phyloP scores from a whole-genome alignment of 2,113 vertebrate genomes.

The Porphyrio hochstetteri region DNA sequence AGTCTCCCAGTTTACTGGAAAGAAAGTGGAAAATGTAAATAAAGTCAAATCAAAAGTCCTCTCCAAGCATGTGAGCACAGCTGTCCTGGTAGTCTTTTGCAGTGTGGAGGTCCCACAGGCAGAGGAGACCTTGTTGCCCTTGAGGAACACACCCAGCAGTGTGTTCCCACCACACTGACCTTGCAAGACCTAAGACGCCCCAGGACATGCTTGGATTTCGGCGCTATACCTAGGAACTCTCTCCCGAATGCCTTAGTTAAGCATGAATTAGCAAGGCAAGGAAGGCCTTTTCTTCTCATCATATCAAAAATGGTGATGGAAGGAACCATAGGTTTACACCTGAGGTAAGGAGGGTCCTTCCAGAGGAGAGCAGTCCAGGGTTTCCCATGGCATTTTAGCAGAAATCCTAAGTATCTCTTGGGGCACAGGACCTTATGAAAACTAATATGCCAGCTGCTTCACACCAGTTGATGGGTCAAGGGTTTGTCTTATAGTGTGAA shows the following conservation, averaged over 20 bases:
- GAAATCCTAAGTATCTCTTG: background rate
- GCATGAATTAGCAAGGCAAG: background rate
- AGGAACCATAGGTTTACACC: background rate
- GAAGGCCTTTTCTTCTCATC: background rate
- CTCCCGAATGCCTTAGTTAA: background rate
- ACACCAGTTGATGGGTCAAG: background rate
- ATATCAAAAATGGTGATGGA: background rate
- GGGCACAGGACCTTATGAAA: background rate
- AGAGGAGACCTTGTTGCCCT: background rate
- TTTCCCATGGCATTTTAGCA: background rate
- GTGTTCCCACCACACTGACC: background rate
- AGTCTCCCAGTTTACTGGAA: background rate
- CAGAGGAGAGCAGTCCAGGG: background rate
- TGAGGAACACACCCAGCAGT: background rate
- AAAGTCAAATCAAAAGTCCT: background rate
- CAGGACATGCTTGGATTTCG: background rate
- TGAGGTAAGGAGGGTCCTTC: background rate
- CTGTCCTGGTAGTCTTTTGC: background rate
- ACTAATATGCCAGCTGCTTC: background rate
- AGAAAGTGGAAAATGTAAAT: background rate
- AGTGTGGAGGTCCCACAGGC: background rate
- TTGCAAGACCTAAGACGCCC: background rate
- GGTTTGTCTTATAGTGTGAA: background rate
- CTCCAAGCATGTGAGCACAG: fast-evolving
- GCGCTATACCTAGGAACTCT: background rate